Base-by-base conservation (phyloP, 2,888 invertebrate genomes). In the Nasonovia ribisnigri region DNA sequence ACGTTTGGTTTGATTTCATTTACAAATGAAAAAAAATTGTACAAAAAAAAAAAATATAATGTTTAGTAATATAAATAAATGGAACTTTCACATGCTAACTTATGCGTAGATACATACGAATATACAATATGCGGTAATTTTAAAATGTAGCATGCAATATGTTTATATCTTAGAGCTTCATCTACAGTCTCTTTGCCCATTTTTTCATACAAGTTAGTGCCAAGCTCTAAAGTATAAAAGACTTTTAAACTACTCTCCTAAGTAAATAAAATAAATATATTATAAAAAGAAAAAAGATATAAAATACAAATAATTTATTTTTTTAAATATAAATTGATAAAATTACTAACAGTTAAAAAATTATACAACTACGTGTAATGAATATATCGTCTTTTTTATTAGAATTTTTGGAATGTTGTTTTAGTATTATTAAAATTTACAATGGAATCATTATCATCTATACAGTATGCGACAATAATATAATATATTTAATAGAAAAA, bases 171-270 rank as follows among this genome's bases (percentile, higher is more conserved):
- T 86, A 86, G 90, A 93, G 93, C 90, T 90, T 93, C 57, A 89
- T 89, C 93, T 93, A 93, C 88, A 92, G 90, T 93, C 90, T 93
- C 93, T 11, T 93, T 93, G 93, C 93, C 54, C 86, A 51, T 88
- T 88, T 91, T 89, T 90, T 90, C 93, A 93, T 93, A 93, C 93
- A 93, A 90, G 93, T 93, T 93, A 93, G 93, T 93, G 93, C 93
- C 93, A 93, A 93, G 93, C 93, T 93, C 93, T 93, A 93, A 48
- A 86, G 57, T 93, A 90, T 93, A 90, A 93, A 93, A 84, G 90
- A 90, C 90, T 93, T 90, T 90, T 90, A 36, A 90, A 86, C 93
- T 93, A 93, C 90, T 86, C 86, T 89, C 90, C 90, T 93, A 90
- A 84, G 84, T 93, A 90, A 86, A 93, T 93, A 93, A 93, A 93